Evolutionary conservation across 2,113 vertebrate species (phyloP).

Genomic region (Ctenodactylus gundi): DNA sequence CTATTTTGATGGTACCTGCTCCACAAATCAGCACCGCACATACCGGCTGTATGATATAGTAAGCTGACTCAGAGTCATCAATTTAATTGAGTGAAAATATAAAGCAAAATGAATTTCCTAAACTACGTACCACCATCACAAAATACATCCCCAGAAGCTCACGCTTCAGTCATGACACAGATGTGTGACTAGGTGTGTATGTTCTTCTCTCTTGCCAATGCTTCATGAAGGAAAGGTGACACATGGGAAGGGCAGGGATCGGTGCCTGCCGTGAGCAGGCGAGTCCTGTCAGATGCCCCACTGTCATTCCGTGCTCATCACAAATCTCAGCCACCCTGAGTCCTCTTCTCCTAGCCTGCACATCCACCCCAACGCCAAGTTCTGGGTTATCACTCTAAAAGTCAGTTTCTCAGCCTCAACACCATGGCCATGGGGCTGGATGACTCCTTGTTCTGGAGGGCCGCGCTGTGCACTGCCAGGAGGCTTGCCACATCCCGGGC

Average conservation of each 20-base stretch:
- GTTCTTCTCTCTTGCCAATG: neutral
- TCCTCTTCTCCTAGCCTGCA: neutral
- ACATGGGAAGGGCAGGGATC: neutral
- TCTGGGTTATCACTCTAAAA: neutral
- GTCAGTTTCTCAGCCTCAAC: neutral
- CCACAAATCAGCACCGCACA: neutral
- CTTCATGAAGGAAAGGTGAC: neutral
- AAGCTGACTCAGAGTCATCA: neutral
- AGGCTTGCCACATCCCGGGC: neutral
- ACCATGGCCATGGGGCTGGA: neutral
- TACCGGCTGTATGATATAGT: neutral
- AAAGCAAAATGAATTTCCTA: neutral
- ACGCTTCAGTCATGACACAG: neutral
- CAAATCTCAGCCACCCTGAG: neutral
- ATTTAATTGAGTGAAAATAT: conserved; percentile 10
- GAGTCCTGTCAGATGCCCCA: no score
- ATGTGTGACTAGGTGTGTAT: neutral
- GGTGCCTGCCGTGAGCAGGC: neutral
- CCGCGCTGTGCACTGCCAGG: neutral
- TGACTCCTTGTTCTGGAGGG: neutral
- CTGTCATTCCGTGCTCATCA: no score
- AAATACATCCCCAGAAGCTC: neutral
- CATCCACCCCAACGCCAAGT: neutral
- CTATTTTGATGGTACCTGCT: neutral
- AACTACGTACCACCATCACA: neutral